Percentiles rank a stretch among this genome's conserved stretches.
Conservation (phyloP, 2,888 invertebrate species). For the Thelaira solivaga region DNA sequence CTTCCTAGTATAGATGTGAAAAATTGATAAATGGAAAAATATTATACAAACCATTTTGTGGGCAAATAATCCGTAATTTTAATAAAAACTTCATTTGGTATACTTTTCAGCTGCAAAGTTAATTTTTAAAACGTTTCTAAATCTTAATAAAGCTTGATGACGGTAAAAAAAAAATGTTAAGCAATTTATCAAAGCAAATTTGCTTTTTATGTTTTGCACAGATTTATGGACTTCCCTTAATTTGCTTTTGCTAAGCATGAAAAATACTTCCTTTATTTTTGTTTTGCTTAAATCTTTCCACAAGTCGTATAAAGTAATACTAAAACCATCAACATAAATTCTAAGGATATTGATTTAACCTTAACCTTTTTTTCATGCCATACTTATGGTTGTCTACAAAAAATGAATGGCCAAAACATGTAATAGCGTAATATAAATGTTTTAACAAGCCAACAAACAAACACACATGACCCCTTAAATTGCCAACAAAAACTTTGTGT, state of each 20-base stretch:
- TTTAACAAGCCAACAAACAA: conserved; percentile 8
- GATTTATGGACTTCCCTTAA: neutral
- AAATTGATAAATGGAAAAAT: no score
- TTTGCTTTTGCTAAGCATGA: neutral
- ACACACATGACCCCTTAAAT: conserved; percentile 41
- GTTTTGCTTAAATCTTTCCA: conserved; percentile 62
- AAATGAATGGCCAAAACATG: conserved; percentile 34
- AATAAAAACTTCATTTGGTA: no score
- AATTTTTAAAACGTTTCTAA: no score
- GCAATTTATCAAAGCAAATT: no score
- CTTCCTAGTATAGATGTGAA: no score
- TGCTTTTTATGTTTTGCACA: no score
- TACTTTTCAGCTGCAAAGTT: no score
- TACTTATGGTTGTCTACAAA: neutral
- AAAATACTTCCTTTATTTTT: conserved; percentile 45
- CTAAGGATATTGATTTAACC: conserved; percentile 51
- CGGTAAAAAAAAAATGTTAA: no score
- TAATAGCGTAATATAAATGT: conserved; percentile 39
- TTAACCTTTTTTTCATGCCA: conserved; percentile 54
- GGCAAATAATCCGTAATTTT: no score
- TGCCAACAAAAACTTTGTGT: conserved; percentile 5
- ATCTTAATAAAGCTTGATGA: no score
- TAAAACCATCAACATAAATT: conserved; percentile 8
- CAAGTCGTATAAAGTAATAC: conserved; percentile 50
- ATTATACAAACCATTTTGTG: no score